Percentiles rank a stretch among this genome's conserved stretches.
phyloP scores from a whole-genome alignment of 2,888 invertebrate genomes.

The Caenorhabditis imperialis region DNA sequence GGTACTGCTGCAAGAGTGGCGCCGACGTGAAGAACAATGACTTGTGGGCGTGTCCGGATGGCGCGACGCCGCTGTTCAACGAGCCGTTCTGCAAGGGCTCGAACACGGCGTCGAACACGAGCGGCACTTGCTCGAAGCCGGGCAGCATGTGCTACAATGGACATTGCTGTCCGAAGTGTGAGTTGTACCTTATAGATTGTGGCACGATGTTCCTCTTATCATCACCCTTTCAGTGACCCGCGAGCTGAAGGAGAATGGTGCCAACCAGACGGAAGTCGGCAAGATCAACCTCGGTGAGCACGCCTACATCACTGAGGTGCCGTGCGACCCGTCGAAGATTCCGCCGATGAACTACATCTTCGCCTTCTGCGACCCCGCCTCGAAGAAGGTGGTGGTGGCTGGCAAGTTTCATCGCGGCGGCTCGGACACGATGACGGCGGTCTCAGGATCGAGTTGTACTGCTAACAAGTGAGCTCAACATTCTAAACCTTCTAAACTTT shows the following conservation, averaged over 20 bases:
- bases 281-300: conserved; percentile 5
- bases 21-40: not conserved
- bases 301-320: conserved; percentile 20
- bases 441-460: conserved; percentile 26
- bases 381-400: conserved; percentile 20
- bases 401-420: conserved; percentile 26
- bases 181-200: not conserved
- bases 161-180: conserved; percentile 36
- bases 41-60: conserved; percentile 23
- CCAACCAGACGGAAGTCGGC: too few relatives aligned
- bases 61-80: conserved; percentile 33
- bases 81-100: conserved; percentile 26
- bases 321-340: conserved; percentile 9
- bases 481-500: not conserved
- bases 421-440: conserved; percentile 26
- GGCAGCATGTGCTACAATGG: conserved; percentile 19
- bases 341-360: conserved; percentile 3
- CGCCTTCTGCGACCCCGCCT: conserved; percentile 20
- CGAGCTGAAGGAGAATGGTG: conserved; percentile 2
- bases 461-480: conserved; percentile 8
- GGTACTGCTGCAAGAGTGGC: conserved; percentile 15
- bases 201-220: not conserved
- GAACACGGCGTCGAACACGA: not conserved
- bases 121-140: conserved; percentile 24
- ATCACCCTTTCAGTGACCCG: conserved; percentile 6